A percentile compares a stretch with the other conserved stretches of the same genome.
These are phyloP conservation scores for Scomber colias DNA, from an alignment of 2,113 vertebrate genomes.

Conservation along the genomic window DNA sequence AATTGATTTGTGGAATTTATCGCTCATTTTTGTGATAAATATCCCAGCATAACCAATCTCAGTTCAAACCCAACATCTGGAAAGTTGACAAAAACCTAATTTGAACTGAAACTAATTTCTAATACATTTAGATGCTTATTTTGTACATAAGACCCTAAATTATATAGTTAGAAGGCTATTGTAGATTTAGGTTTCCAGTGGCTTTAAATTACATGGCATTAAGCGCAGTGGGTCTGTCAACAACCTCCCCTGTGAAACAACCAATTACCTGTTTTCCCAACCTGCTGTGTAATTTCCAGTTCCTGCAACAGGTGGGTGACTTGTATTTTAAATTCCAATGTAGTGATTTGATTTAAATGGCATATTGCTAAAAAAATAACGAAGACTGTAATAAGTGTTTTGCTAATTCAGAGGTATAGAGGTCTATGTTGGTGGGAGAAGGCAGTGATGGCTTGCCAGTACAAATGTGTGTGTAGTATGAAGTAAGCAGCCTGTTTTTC, in stretches of 20 bases:
- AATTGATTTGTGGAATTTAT: no score
- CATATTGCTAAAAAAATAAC: constrained; percentile 20
- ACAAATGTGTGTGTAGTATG: constrained; percentile 19
- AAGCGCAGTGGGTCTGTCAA: constrained; percentile 19
- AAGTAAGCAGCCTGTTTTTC: constrained; percentile 52
- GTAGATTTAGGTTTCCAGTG: no score
- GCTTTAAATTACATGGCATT: not conserved
- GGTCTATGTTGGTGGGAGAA: constrained; percentile 23
- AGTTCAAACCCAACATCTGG: no score
- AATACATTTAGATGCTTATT: no score
- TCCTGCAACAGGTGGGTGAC: constrained; percentile 72
- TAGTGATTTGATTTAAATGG: constrained; percentile 69
- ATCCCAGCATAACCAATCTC: no score
- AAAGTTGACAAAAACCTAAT: no score
- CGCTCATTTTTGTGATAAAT: no score
- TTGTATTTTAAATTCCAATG: constrained; percentile 55
- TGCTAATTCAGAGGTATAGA: constrained; percentile 38
- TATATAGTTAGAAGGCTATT: no score
- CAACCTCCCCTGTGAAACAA: constrained; percentile 35
- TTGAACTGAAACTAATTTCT: no score
- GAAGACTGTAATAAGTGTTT: constrained; percentile 49
- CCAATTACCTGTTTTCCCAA: constrained; percentile 37
- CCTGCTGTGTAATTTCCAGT: constrained; percentile 60
- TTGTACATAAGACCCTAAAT: no score
- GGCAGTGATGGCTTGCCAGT: constrained; percentile 14